Evolutionary conservation across 2,113 vertebrate genomes (phyloP).

Genomic region (Gnathonemus echidnorhynchus): DNA sequence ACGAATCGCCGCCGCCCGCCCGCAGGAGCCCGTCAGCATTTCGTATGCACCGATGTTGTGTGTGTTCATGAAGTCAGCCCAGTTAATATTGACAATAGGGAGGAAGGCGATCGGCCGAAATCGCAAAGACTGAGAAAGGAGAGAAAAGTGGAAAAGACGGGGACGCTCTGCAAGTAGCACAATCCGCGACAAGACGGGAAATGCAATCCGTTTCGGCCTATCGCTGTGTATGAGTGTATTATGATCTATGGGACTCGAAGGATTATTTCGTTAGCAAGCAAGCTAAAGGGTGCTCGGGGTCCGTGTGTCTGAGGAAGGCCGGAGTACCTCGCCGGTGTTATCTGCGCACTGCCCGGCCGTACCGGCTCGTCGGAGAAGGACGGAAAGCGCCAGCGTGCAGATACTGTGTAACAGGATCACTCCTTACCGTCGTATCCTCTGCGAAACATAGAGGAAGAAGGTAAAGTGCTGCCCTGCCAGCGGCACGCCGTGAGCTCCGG

Average conservation of each 20-base stretch:
- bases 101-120: constrained; percentile 56
- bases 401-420: constrained; percentile 21
- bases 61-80: constrained; percentile 76
- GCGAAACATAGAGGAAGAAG: constrained; percentile 59
- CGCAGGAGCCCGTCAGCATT: constrained; percentile 49
- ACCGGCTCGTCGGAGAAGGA: constrained; percentile 42
- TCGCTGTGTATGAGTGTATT: constrained; percentile 34
- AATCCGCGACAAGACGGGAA: constrained; percentile 36
- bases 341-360: constrained; percentile 42
- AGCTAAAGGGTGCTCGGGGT: constrained; percentile 50
- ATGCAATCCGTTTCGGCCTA: constrained; percentile 50
- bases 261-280: constrained; percentile 49
- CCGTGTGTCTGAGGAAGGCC: constrained; percentile 55
- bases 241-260: constrained; percentile 56
- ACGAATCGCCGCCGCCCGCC: constrained; percentile 53
- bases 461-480: constrained; percentile 42
- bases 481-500: not conserved
- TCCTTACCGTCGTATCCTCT: constrained; percentile 44
- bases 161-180: constrained; percentile 21
- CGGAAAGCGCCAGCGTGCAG: constrained; percentile 48
- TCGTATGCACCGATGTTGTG: constrained; percentile 65
- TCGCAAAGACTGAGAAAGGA: constrained; percentile 33
- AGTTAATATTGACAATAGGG: constrained; percentile 92
- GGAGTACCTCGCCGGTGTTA: constrained; percentile 36
- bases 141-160: constrained; percentile 24